Evolutionary conservation across 2,797 vertebrate genomes (phyloP), one percentile per base, ranked within the genome.

Genomic region (Pteronotus mesoamericanus): DNA sequence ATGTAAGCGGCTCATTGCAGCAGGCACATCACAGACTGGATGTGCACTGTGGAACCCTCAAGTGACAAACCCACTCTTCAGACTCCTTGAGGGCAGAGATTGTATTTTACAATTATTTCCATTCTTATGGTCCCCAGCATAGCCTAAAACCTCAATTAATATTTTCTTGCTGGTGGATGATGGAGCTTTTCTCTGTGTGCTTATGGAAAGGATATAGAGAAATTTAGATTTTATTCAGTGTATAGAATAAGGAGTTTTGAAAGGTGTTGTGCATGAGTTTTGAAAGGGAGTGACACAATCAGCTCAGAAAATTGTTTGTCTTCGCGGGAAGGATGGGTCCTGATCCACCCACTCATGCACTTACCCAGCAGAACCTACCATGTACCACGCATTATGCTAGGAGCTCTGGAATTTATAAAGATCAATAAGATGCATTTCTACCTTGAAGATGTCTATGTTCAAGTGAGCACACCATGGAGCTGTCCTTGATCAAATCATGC

Each of bases 41-140:
- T 14, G 9, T 2, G 8, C 1, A 2, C 42, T 9, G 0, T 0
- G 5, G 8, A 21, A n/a, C 34, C 46, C 4, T 59, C 37, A 39
- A 5, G 16, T 16, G 72, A 32, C 15, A 57, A 34, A 6, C 14
- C 24, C 37, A 0, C 4, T 32, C n/a, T 48, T 75, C 66, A 32
- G 26, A 55, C 22, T 42, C 55, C 37, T 46, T 80, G 83, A 61
- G 39, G 48, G 26, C 22, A 57, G 39, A 68, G 61, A 37, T 21
- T 21, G 7, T 19, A n/a, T 26, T 75, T 39, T 44, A 5, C 2
- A 4, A 4, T 64, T 74, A 24, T 72, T 66, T 59, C 34, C 22
- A 12, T 79, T 29, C 53, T 32, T 8, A 16, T 1, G 24, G n/a
- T 59, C 12, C 2, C 34, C 34, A 18, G 77, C 24, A 79, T 16